These are phyloP conservation scores for Onychomys leucogaster DNA, from an alignment of 2,797 vertebrate species.

Conservation along the genomic window DNA sequence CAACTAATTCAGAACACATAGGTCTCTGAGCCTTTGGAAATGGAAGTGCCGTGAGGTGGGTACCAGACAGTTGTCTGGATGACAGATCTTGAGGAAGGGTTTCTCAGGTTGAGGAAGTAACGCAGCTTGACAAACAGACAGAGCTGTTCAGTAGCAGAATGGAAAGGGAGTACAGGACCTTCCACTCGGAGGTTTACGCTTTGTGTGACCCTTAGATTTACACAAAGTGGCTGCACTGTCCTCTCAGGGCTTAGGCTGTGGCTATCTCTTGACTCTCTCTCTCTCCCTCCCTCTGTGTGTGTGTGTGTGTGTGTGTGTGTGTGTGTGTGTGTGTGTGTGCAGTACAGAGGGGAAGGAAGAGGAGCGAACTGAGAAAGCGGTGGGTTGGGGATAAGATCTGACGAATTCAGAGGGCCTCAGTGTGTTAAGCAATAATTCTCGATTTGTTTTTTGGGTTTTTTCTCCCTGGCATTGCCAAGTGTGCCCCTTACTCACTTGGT, in stretches of 20 bases:
- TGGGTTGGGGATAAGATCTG: slow-evolving; percentile 58
- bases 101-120: not conserved
- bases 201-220: not conserved
- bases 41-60: not conserved
- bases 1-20: not conserved
- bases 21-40: not conserved
- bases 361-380: slow-evolving; percentile 81
- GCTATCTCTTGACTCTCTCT: not conserved
- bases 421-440: slow-evolving; percentile 17
- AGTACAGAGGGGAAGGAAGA: slow-evolving; percentile 83
- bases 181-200: not conserved
- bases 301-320: not conserved
- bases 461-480: not conserved
- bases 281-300: not conserved
- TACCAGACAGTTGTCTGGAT: not conserved
- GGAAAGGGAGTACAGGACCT: not conserved
- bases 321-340: slow-evolving; percentile 12
- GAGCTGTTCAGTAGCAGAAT: not conserved
- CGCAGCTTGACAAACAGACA: not conserved
- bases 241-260: not conserved
- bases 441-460: not conserved
- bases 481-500: not conserved
- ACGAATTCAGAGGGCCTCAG: slow-evolving; percentile 53
- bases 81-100: not conserved
- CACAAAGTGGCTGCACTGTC: not conserved